Conservation (phyloP, 2,888 invertebrate genomes). For the Leucoptera coffeella region DNA sequence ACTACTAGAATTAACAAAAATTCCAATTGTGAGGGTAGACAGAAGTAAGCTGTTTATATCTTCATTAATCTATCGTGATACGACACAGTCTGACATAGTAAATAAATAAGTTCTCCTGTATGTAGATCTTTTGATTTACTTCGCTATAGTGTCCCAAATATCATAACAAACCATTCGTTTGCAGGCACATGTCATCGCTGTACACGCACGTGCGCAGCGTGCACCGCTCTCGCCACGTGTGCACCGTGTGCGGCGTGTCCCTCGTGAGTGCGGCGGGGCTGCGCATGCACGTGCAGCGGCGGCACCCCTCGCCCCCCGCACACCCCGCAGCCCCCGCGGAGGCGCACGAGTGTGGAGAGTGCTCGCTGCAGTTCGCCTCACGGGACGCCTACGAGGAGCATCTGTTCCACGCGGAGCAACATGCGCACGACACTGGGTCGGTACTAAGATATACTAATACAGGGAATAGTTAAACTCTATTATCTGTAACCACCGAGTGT, state of each 20-base stretch:
- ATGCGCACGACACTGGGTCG: slow-evolving; percentile 16
- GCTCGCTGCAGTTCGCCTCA: slow-evolving; percentile 31
- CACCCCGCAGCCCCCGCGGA: too few species aligned
- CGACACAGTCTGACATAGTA: too few species aligned
- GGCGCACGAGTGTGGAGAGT: slow-evolving; percentile 21
- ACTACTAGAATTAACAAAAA: too few species aligned
- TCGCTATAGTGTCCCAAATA: too few species aligned
- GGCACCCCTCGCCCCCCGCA: too few species aligned
- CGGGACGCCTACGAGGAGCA: slow-evolving; percentile 29
- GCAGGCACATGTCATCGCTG: slow-evolving; percentile 29
- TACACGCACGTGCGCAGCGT: slow-evolving; percentile 31
- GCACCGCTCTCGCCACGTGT: slow-evolving; percentile 26
- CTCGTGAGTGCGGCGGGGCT: slow-evolving; percentile 30
- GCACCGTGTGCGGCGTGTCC: slow-evolving; percentile 27
- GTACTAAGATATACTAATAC: slow-evolving; percentile 6
- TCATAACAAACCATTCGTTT: too few species aligned
- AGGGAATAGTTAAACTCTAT: neutral
- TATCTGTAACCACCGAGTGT: too few species aligned
- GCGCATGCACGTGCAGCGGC: slow-evolving; percentile 19
- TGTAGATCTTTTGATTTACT: too few species aligned
- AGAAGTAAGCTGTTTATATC: too few species aligned
- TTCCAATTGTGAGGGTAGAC: neutral
- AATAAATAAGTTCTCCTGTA: too few species aligned
- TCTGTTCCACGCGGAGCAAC: slow-evolving; percentile 26
- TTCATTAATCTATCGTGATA: too few species aligned